These are phyloP conservation scores for Formica aserva DNA, from an alignment of 2,888 invertebrate genomes.

Conservation along the genomic window DNA sequence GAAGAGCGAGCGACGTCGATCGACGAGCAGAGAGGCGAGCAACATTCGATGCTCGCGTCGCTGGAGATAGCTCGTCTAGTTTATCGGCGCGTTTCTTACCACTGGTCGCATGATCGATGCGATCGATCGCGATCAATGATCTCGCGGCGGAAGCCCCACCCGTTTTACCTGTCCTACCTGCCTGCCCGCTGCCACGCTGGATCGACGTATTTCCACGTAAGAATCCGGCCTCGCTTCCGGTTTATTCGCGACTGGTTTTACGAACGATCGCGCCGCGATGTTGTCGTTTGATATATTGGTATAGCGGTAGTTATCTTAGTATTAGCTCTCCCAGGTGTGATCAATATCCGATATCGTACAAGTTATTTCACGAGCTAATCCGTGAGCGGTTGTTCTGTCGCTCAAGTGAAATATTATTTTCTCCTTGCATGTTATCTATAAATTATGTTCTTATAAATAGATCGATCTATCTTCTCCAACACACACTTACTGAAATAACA, in stretches of 20 bases:
- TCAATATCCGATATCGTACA: constrained; percentile 31
- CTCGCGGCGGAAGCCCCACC: constrained; percentile 73
- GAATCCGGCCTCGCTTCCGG: constrained; percentile 63
- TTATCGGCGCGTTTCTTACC: constrained; percentile 64
- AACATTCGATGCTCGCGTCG: constrained; percentile 17
- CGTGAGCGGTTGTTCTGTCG: neutral
- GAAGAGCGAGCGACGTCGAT: constrained; percentile 19
- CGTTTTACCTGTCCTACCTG: constrained; percentile 72
- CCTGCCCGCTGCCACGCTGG: constrained; percentile 43
- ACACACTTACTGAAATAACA: neutral
- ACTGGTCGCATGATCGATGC: constrained; percentile 57
- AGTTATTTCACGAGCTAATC: constrained; percentile 16
- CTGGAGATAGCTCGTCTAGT: constrained; percentile 56
- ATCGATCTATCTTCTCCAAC: neutral
- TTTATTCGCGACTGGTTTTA: constrained; percentile 57
- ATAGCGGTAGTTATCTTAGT: constrained; percentile 23
- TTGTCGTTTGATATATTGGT: constrained; percentile 21
- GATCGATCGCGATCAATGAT: constrained; percentile 68
- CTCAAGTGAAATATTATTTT: constrained; percentile 19
- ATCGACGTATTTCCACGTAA: constrained; percentile 61
- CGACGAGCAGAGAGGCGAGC: constrained; percentile 35
- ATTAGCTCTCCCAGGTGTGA: constrained; percentile 1
- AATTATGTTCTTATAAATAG: constrained; percentile 11
- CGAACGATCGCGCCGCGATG: neutral
- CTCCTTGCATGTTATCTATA: neutral